Evolutionary conservation across 2,888 invertebrate genomes (phyloP), one percentile per base, ranked within the genome.

Genomic region (Melanargia galathea): DNA sequence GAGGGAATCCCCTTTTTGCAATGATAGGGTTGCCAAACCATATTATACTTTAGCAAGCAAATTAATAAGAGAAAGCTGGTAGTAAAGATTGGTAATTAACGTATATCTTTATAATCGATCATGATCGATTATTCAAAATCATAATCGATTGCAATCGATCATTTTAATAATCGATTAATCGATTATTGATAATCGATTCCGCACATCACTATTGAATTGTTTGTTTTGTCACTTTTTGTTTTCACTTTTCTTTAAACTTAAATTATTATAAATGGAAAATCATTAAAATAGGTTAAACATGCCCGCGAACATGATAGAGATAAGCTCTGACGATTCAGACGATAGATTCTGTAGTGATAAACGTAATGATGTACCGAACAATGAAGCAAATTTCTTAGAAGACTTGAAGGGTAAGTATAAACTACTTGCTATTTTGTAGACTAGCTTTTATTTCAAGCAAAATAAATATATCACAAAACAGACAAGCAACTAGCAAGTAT

Each of bases 241-340:
- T 40, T 13, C 6, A 2, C 24, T 13, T 48, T 16, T 2, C 6
- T 16, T 7, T 16, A 18, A 7, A 43, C 13, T 4, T 2, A 43
- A 18, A n/a, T 43, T n/a, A 18, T 18, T 38, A 16, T 18, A 22
- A 54, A 8, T 22, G 18, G 6, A 6, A 20, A 13, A 3, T n/a
- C 2, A 30, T 7, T 0, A n/a, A n/a, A n/a, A n/a, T n/a, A n/a
- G n/a, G n/a, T 18, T 30, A 11, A 55, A 48, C 18, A 60, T 54
- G 60, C 57, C 30, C 16, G 40, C 18, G 11, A 48, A 54, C 33
- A 43, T 40, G 7, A 54, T 66, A 52, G 65, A 63, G 7, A 16
- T 66, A 48, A 63, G 63, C 13, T 63, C 63, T 43, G 63, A 60
- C 11, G 63, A 64, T 58, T 58, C 58, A 33, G 35, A 52, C 8